These are phyloP conservation scores for Notospermus geniculatus DNA, from an alignment of 1,140 invertebrate genomes.

Conservation along the genomic window DNA sequence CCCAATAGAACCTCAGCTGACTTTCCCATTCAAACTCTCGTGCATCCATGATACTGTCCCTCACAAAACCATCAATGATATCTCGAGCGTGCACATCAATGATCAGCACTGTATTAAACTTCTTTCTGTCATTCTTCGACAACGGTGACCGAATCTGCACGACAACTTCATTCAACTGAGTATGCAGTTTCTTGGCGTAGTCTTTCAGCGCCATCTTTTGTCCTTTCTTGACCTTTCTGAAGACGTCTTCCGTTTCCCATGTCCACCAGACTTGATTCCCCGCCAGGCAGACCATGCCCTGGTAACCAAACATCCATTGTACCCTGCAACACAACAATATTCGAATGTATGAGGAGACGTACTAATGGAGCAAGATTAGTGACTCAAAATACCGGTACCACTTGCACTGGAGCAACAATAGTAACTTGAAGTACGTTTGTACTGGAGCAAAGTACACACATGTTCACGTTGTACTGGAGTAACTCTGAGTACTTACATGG, in stretches of 20 bases:
- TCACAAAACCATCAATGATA: slow-evolving; percentile 82
- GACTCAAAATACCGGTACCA: no score
- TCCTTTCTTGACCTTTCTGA: slow-evolving; percentile 68
- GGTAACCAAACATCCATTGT: slow-evolving; percentile 84
- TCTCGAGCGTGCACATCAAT: slow-evolving; percentile 87
- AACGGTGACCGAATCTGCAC: slow-evolving; percentile 68
- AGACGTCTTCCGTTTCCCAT: slow-evolving; percentile 86
- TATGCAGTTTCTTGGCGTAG: slow-evolving; percentile 75
- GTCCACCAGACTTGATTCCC: slow-evolving; percentile 93
- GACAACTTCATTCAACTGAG: slow-evolving; percentile 81
- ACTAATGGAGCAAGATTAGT: no score
- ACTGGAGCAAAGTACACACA: no score
- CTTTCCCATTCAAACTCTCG: slow-evolving; percentile 90
- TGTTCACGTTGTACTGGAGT: no score
- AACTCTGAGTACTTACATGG: no score
- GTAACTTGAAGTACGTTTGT: no score
- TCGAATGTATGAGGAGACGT: no score
- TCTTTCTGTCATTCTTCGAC: slow-evolving; percentile 75
- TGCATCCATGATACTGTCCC: slow-evolving; percentile 78
- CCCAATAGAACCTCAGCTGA: slow-evolving; percentile 88
- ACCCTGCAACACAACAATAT: slow-evolving; percentile 57
- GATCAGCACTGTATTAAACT: slow-evolving; percentile 83
- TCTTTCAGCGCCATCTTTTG: slow-evolving; percentile 85
- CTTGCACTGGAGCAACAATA: no score
- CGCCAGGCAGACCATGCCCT: slow-evolving; percentile 82